These are phyloP conservation scores for Thymelicus acteon DNA, from an alignment of 2,888 invertebrate genomes.

Conservation along the genomic window DNA sequence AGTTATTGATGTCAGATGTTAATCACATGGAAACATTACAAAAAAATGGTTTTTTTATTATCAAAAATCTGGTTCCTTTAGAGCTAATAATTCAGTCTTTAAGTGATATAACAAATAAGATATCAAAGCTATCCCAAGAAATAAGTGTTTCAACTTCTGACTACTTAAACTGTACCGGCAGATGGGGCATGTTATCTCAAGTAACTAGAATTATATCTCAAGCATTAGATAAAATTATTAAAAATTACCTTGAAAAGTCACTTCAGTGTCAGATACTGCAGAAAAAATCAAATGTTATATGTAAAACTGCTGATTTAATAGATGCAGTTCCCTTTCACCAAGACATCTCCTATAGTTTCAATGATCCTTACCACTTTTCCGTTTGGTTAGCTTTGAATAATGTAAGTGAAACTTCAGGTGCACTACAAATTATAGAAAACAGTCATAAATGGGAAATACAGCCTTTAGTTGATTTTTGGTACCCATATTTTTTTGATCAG, in stretches of 20 bases:
- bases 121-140: neutral
- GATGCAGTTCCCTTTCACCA: neutral
- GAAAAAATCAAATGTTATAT: slow-evolving; percentile 1
- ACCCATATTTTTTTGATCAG: neutral
- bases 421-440: neutral
- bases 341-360: neutral
- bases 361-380: neutral
- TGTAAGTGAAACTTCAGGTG: neutral
- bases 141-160: neutral
- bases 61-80: neutral
- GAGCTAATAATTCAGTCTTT: neutral
- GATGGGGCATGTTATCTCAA: neutral
- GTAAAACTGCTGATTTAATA: slow-evolving; percentile 1
- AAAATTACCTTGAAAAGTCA: neutral
- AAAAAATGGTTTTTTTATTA: slow-evolving; percentile 1
- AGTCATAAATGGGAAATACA: neutral
- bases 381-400: neutral
- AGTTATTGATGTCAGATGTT: neutral
- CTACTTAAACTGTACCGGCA: neutral
- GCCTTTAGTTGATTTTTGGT: neutral
- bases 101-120: neutral
- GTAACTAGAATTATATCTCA: neutral
- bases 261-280: neutral
- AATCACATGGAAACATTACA: neutral
- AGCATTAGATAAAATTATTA: neutral